These are phyloP conservation scores for Prorops nasuta DNA, from an alignment of 1,140 invertebrate species.

Conservation along the genomic window DNA sequence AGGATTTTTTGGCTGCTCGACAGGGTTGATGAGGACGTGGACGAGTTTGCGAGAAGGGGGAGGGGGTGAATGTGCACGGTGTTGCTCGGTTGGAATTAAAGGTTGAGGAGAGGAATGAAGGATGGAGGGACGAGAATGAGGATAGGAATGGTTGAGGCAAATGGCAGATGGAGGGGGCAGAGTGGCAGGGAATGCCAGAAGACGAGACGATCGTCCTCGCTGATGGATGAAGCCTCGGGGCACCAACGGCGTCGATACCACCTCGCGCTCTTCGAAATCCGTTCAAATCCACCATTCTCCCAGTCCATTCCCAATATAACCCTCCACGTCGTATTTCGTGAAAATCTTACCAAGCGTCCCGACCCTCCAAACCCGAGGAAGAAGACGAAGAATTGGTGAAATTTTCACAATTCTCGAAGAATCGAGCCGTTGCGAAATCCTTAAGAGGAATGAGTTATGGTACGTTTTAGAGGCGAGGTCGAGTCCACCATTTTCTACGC, in stretches of 20 bases:
- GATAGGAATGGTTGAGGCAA: too few relatives aligned
- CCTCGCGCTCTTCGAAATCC: neutral
- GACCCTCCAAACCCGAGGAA: too few relatives aligned
- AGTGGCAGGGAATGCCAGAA: slow-evolving; percentile 37
- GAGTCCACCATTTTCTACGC: slow-evolving; percentile 17
- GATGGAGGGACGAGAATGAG: slow-evolving; percentile 4
- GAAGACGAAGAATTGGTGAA: too few relatives aligned
- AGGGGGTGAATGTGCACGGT: too few relatives aligned
- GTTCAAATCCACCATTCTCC: neutral
- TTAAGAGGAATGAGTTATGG: neutral
- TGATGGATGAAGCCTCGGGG: slow-evolving; percentile 38
- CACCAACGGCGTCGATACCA: slow-evolving; percentile 30
- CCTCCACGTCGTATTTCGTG: too few relatives aligned
- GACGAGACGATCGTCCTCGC: slow-evolving; percentile 34
- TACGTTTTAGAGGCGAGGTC: neutral
- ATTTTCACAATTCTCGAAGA: too few relatives aligned
- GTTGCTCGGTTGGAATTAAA: slow-evolving; percentile 9
- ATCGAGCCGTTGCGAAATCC: neutral
- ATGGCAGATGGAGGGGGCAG: slow-evolving; percentile 21
- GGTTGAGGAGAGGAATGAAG: neutral
- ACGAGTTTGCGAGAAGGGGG: too few relatives aligned
- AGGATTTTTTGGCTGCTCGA: too few relatives aligned
- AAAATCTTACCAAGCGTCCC: too few relatives aligned
- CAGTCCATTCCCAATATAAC: too few relatives aligned
- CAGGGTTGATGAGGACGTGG: too few relatives aligned